Conservation (phyloP, 2,888 invertebrate species). For the Hyles lineata region DNA sequence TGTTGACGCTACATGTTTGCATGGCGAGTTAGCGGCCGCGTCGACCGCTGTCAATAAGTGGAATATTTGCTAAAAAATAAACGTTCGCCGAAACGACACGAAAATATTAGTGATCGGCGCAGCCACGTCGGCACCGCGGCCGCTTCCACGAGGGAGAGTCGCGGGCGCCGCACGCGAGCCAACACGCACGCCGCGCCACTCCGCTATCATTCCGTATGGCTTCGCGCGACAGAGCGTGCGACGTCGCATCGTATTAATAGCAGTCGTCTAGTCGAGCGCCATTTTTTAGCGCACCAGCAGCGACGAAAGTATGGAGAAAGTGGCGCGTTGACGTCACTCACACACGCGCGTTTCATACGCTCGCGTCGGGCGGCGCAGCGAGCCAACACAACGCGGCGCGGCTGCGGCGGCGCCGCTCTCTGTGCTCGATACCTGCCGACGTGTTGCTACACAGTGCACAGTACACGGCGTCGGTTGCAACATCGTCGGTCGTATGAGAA, state of each 20-base stretch:
- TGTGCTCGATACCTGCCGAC: conserved; percentile 60
- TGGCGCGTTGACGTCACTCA: conserved; percentile 83
- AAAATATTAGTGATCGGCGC: conserved; percentile 17
- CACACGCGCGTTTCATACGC: conserved; percentile 71
- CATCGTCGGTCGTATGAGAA: conserved; percentile 73
- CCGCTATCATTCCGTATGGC: conserved; percentile 56
- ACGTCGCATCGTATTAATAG: conserved; percentile 79
- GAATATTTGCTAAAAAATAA: conserved; percentile 36
- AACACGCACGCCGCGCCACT: conserved; percentile 60
- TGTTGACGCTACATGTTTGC: conserved; percentile 54
- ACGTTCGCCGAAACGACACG: conserved; percentile 27
- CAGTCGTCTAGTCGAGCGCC: conserved; percentile 71
- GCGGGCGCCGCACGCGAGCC: conserved; percentile 43
- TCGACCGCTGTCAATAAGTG: conserved; percentile 37
- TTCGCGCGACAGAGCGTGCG: conserved; percentile 75
- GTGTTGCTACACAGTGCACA: conserved; percentile 62
- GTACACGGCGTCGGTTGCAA: conserved; percentile 65
- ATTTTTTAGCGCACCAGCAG: conserved; percentile 81
- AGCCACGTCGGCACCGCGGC: neutral
- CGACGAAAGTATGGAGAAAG: conserved; percentile 85
- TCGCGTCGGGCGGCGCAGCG: conserved; percentile 38
- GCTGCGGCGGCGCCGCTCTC: conserved; percentile 64
- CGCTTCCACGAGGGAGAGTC: conserved; percentile 56
- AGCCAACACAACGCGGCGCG: conserved; percentile 35
- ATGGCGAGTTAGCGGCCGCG: conserved; percentile 51